A percentile compares a stretch with the other conserved stretches of the same genome.
Evolutionary conservation across 1,140 invertebrate species (phyloP).

Genomic region (Hyposmocoma kahamanoa): DNA sequence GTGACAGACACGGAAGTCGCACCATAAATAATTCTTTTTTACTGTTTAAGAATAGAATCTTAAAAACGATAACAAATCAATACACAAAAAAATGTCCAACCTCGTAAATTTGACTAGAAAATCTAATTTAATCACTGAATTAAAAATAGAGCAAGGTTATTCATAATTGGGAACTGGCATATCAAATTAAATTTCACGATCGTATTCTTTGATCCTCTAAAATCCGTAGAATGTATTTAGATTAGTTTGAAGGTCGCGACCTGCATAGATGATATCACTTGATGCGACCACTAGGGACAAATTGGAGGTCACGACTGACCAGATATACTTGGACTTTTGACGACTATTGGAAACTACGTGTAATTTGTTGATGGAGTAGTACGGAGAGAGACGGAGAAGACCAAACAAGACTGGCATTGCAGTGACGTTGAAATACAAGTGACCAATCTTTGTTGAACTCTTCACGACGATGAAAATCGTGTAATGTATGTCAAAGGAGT

Average conservation of each 20-base stretch:
- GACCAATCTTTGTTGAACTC: too few species aligned
- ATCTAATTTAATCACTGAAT: background rate
- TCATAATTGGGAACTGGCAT: constrained; percentile 15
- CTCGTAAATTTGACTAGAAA: background rate
- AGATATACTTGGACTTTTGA: too few species aligned
- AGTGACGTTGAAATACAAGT: background rate
- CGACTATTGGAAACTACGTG: too few species aligned
- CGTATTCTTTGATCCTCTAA: constrained; percentile 3
- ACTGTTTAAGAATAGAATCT: too few species aligned
- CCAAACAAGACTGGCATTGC: background rate
- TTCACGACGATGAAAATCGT: too few species aligned
- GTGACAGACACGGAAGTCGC: too few species aligned
- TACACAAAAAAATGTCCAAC: too few species aligned
- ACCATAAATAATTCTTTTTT: too few species aligned
- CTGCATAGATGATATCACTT: constrained; percentile 38
- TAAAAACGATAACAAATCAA: too few species aligned
- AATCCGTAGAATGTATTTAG: constrained; percentile 24
- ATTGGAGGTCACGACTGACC: constrained; percentile 17
- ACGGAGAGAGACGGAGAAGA: too few species aligned
- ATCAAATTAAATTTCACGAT: constrained; percentile 23
- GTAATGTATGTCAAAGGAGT: too few species aligned
- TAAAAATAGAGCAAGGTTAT: constrained; percentile 30
- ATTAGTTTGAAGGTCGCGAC: constrained; percentile 34
- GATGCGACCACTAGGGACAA: constrained; percentile 16
- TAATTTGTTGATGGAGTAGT: too few species aligned